A percentile compares a stretch with the other conserved stretches of the same genome.
These are phyloP conservation scores for Xerus inauris DNA, from an alignment of 2,113 vertebrate genomes.

Conservation along the genomic window DNA sequence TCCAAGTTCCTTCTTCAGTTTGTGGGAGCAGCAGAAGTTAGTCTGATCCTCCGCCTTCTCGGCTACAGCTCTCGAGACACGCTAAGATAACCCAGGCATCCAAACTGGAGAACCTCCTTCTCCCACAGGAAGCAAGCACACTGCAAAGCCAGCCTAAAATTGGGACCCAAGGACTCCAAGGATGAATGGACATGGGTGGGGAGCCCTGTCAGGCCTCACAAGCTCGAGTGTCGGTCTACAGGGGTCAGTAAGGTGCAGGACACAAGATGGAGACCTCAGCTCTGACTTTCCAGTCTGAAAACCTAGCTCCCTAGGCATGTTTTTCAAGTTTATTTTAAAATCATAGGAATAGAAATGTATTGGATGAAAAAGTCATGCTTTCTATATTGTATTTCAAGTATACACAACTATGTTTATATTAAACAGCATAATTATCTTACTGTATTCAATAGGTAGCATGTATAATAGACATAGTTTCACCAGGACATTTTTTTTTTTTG, in stretches of 20 bases:
- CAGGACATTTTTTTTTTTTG: neutral
- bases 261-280: fast-evolving
- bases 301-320: neutral
- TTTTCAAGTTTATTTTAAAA: neutral
- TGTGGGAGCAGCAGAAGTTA: fast-evolving
- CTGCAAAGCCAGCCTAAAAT: neutral
- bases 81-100: neutral
- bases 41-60: neutral
- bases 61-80: neutral
- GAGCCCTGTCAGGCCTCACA: no score
- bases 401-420: neutral
- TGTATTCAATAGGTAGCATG: neutral
- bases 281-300: neutral
- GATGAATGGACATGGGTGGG: no score
- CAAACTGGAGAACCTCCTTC: neutral
- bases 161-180: neutral
- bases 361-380: neutral
- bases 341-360: neutral
- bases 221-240: neutral
- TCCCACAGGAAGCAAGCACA: neutral
- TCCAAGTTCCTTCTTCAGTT: neutral
- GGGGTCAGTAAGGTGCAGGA: neutral
- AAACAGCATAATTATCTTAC: neutral
- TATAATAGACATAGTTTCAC: neutral
- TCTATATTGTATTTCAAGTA: neutral